Evolutionary conservation across 2,113 vertebrate genomes (phyloP), one percentile per base, ranked within the genome.

Genomic region (Hucho hucho): DNA sequence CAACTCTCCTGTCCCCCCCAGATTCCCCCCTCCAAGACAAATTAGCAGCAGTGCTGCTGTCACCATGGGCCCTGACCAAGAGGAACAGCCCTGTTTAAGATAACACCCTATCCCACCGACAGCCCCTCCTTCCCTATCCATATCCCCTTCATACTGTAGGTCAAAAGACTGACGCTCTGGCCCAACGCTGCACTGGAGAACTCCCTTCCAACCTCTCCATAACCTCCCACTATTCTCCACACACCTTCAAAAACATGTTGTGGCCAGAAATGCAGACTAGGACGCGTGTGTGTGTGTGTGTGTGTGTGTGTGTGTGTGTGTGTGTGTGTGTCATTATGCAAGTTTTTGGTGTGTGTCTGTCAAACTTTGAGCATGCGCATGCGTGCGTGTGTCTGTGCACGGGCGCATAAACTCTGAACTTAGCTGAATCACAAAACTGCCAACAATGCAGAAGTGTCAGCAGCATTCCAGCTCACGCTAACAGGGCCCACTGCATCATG

Each of bases 21-120:
- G 83, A 86, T 79, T 73, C 76, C 68, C 73, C 49, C 64, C 75
- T 91, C 90, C 90, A 92, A 90, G 87, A 94, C 88, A 93, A 94
- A 94, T 91, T 85, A 90, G 88, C 87, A 81, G 79, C 70, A 82
- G 84, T 82, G 83, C 86, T 86, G 84, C 90, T 90, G 91, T 93
- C 90, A 86, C 85, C 29, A 28, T 86, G 73, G 76, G 74, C 73
- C 78, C 85, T 88, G 85, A 93, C 87, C 90, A 91, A 91, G 90
- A 92, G 86, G 90, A 88, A 92, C 89, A 88, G 84, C 80, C 78
- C 1, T 84, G 81, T 86, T 72, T 89, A 89, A 92, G 90, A 90
- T 88, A 88, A 89, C 81, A 82, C 79, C 77, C 85, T 86, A 73
- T 74, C 72, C 63, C 84, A 75, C 73, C 69, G n/a, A 43, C 37